These are phyloP conservation scores for Syrmaticus mikado DNA, from an alignment of 2,113 vertebrate genomes.

Conservation along the genomic window DNA sequence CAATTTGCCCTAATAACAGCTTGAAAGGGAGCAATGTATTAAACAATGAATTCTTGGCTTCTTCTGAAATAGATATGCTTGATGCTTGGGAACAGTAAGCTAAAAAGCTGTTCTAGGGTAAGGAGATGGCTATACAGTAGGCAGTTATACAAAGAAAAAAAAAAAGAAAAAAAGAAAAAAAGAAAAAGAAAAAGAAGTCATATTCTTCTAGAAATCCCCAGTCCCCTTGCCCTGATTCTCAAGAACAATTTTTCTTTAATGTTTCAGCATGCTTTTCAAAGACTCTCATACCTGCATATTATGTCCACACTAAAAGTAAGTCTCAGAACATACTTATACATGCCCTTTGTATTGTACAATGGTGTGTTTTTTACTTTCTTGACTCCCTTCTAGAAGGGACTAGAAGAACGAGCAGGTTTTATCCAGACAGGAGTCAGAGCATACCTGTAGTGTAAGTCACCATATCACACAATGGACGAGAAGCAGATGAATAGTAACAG, in stretches of 20 bases:
- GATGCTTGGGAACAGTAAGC: not conserved
- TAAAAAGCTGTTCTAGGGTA: not conserved
- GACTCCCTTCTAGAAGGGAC: not conserved
- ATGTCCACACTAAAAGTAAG: not conserved
- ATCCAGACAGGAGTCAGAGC: not conserved
- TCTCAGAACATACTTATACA: not conserved
- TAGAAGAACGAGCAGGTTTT: not conserved
- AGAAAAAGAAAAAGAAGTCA: not conserved
- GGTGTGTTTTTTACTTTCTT: not conserved
- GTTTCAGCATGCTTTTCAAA: not conserved
- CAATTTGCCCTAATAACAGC: not conserved
- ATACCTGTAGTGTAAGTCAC: not conserved
- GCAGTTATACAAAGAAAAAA: not conserved
- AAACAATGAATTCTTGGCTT: not conserved
- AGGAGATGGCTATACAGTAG: not conserved
- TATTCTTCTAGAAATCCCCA: not conserved
- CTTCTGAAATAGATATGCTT: not conserved
- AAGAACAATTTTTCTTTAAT: not conserved
- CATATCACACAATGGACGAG: not conserved
- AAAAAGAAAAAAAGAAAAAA: not conserved
- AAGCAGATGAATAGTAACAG: not conserved
- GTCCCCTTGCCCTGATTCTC: rapidly evolving
- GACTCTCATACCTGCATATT: not conserved
- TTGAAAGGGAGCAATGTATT: not conserved
- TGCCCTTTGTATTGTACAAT: not conserved